These are phyloP conservation scores for Phrynocephalus forsythii DNA, from an alignment of 2,797 vertebrate genomes.

Conservation along the genomic window DNA sequence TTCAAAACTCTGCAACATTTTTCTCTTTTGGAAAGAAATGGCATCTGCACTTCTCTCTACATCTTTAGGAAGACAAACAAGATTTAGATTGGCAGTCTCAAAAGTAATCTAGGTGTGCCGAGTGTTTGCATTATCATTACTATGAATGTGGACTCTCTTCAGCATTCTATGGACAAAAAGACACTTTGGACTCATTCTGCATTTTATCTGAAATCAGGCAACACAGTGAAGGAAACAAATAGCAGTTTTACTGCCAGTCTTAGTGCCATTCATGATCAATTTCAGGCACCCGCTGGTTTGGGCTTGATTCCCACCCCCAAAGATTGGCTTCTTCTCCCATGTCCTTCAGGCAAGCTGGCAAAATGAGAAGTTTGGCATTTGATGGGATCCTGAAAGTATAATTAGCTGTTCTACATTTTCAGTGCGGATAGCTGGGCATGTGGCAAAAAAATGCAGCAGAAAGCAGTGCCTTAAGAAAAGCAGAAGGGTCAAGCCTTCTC, in stretches of 20 bases:
- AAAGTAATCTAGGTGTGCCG: too few relatives aligned
- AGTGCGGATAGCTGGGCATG: neutral
- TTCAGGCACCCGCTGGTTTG: slow-evolving; percentile 15
- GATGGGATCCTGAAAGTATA: neutral
- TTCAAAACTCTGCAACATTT: too few relatives aligned
- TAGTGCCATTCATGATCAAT: neutral
- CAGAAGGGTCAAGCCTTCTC: neutral
- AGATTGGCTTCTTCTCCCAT: neutral
- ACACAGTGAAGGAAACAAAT: neutral
- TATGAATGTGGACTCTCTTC: neutral
- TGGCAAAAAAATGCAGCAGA: neutral
- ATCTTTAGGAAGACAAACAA: too few relatives aligned
- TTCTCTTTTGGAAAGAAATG: too few relatives aligned
- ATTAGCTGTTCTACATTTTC: neutral
- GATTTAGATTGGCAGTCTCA: too few relatives aligned
- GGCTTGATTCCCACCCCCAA: neutral
- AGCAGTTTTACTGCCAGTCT: neutral
- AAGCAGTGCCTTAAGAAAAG: fast-evolving
- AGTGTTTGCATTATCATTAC: too few relatives aligned
- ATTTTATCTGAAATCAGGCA: slow-evolving; percentile 9
- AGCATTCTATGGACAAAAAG: neutral
- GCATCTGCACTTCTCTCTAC: too few relatives aligned
- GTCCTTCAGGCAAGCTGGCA: neutral
- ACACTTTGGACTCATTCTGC: neutral
- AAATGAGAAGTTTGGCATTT: fast-evolving